A percentile compares a stretch with the other conserved stretches of the same genome.
Evolutionary conservation across 37 sponge, comb jelly and placozoan species (phyloP).

Genomic region (Crambe crambe): DNA sequence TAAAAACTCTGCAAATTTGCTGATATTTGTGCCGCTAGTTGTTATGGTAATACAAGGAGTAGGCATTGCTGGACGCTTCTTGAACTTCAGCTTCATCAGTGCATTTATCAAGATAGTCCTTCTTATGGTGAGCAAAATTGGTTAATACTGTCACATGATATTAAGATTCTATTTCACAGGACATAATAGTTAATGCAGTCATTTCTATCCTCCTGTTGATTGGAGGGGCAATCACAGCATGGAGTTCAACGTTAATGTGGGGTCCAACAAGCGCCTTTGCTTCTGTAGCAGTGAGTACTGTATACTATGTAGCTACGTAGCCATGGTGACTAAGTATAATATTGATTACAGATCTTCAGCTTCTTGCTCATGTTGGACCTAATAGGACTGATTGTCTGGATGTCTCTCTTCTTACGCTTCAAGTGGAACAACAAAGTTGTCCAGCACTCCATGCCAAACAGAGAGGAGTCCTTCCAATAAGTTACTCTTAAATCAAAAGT

Average conservation of each 20-base stretch:
- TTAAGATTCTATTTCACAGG: neutral
- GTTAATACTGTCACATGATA: neutral
- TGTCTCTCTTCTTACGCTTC: neutral
- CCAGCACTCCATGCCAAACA: neutral
- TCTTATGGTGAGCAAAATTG: neutral
- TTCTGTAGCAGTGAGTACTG: no score
- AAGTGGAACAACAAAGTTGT: neutral
- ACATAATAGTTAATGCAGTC: neutral
- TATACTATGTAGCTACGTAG: no score
- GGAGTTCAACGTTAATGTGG: no score
- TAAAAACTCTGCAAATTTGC: no score
- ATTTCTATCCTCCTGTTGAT: neutral
- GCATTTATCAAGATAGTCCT: neutral
- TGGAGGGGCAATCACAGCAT: neutral
- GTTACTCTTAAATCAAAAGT: no score
- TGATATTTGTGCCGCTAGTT: neutral
- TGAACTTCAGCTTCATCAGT: neutral
- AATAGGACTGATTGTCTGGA: neutral
- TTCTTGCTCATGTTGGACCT: neutral
- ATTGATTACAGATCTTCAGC: neutral
- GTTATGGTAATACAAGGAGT: neutral
- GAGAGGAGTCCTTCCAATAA: neutral
- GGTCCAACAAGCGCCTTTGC: no score
- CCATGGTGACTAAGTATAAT: no score
- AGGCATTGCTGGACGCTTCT: neutral